Evolutionary conservation across 2,888 invertebrate species (phyloP), one percentile per base, ranked within the genome.

Genomic region (Cantharis rufa): DNA sequence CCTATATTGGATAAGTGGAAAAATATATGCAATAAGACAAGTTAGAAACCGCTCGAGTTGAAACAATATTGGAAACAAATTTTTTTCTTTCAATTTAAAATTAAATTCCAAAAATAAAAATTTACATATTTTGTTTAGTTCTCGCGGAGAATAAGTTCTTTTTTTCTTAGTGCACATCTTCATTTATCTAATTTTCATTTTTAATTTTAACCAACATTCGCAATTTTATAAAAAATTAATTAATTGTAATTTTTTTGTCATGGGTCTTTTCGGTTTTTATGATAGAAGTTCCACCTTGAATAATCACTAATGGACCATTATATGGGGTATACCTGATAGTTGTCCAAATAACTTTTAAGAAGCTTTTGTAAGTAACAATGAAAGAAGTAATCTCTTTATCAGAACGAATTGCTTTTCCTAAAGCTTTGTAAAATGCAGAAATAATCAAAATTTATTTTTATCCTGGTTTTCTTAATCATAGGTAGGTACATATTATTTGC

Each of bases 11-110:
- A 66, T 24, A 72, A 72, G 66, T 66, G 66, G 15, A 66, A 16
- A 72, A 66, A 32, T 21, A 61, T 68, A 32, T 11, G 61, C 72
- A 68, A 61, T 68, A 66, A 68, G 66, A 72, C 72, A 72, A 72
- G 21, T 21, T 24, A 66, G 24, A 66, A 66, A 66, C 63, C 15
- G 63, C 16, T 63, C 63, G 15, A 63, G 15, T 63, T 63, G 63
- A 63, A 66, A 48, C 48, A 48, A 48, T 48, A 48, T 48, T 48
- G 48, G 48, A 48, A 48, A 48, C 48, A 48, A 24, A n/a, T 13
- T 48, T 48, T 48, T 48, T 48, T 48, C 48, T 48, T 48, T 48
- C n/a, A 48, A n/a, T 48, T 48, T 48, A n/a, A 48, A 48, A 48
- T n/a, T 48, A 48, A 48, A 48, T 48, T 48, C 48, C 7, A n/a